Conservation (phyloP, 2,888 invertebrate species). For the Cancer borealis region DNA sequence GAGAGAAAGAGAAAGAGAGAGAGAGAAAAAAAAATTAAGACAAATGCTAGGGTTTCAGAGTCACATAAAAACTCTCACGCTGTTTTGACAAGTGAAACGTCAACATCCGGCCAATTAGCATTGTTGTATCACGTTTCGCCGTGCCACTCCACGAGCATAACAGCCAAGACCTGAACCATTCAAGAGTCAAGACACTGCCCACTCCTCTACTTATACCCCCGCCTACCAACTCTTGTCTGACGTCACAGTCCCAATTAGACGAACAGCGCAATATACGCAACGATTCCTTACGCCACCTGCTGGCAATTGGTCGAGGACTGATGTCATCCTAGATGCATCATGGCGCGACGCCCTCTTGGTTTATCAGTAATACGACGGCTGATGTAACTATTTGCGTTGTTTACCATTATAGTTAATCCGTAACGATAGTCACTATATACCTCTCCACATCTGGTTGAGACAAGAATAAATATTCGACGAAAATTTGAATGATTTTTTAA, state of each 20-base stretch:
- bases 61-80: not conserved
- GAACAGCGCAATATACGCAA: not conserved
- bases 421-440: too few relatives aligned
- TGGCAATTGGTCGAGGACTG: not conserved
- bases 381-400: not conserved
- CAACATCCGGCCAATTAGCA: conserved; percentile 16
- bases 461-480: too few relatives aligned
- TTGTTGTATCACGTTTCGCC: not conserved
- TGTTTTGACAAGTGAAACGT: not conserved
- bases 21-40: not conserved
- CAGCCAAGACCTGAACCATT: not conserved
- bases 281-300: not conserved
- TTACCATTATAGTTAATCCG: not conserved
- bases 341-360: not conserved
- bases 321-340: not conserved
- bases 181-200: conserved; percentile 3
- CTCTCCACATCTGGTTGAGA: too few relatives aligned
- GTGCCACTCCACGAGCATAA: not conserved
- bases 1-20: not conserved
- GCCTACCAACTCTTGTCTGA: not conserved
- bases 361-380: not conserved
- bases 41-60: not conserved
- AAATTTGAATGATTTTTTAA: too few relatives aligned
- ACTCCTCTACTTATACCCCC: not conserved
- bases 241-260: not conserved